Base-by-base conservation (phyloP, 2,888 invertebrate genomes). In the Drosophila hamatofila region DNA sequence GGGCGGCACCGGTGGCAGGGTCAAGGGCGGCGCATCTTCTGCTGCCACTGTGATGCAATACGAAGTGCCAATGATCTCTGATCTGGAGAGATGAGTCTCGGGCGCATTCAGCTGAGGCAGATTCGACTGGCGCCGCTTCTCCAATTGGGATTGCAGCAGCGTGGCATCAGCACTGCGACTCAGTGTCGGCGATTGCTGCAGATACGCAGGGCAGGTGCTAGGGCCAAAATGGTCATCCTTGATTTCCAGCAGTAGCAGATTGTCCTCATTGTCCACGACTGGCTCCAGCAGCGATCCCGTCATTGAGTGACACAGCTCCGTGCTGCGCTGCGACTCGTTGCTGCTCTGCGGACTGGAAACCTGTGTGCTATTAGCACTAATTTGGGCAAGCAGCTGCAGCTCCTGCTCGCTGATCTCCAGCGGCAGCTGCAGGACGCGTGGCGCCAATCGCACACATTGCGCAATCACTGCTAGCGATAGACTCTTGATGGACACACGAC, bases 401-500 rank as follows among this genome's bases (percentile, higher is more conserved):
- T 92, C 92, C 16, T 68, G 72, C 6, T 75, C 94, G 75, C 94
- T 95, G 75, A 95, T 95, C 85, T 95, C 95, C 69, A 96, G 88
- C 78, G 94, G 94, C 77, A 96, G 91, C 1, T 96, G 94, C 65
- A 98, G 94, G 6, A 96, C 94, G 76, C 95, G 94, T 0, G 98
- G 98, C 83, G 95, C 95, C 27, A 97, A 91, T 42, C 95, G 94
- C 39, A 97, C 93, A 60, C 97, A 95, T 79, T 96, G 95, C 0
- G 96, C 95, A 25, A 98, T 92, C 90, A 97, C 98, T 60, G 95
- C 95, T 23, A 98, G 91, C 0, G 98, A 97, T 41, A 98, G 94
- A 9, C 97, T 96, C 93, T 98, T 98, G 1, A 98, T 96, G 66
- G 98, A 98, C 35, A 99, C 97, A 39, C 98, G 94, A 39, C 97